phyloP scores from a whole-genome alignment of 2,888 invertebrate species.

The Frankliniella intonsa region DNA sequence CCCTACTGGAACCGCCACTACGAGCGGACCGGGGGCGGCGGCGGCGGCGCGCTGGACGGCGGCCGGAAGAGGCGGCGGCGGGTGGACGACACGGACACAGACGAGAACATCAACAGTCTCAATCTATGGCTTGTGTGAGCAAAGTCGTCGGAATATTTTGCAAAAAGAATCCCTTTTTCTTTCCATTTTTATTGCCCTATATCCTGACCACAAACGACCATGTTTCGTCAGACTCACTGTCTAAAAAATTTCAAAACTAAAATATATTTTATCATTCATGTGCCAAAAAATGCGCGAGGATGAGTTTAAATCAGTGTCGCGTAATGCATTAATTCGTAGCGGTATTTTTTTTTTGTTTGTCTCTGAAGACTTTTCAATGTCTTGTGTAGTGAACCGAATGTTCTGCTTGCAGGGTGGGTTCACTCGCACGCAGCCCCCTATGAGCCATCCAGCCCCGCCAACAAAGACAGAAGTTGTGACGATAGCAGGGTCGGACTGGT shows the following conservation, averaged over 20 bases:
- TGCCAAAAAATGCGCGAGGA: too few species aligned
- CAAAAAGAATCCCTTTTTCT: too few species aligned
- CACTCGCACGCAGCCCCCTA: not conserved
- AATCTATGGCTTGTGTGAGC: too few species aligned
- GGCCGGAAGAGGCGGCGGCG: constrained; percentile 5
- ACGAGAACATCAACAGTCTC: not conserved
- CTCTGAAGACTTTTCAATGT: not conserved
- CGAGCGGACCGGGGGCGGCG: not conserved
- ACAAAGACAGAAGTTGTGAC: constrained; percentile 5
- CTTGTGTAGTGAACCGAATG: not conserved
- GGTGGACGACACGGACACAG: not conserved
- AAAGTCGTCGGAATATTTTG: too few species aligned
- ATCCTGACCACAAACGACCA: too few species aligned
- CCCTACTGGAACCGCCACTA: not conserved
- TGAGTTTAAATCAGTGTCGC: too few species aligned
- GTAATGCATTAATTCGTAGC: too few species aligned
- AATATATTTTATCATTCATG: too few species aligned
- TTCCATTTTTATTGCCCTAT: too few species aligned
- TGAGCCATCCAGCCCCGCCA: not conserved
- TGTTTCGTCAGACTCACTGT: too few species aligned
- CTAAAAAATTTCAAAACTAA: too few species aligned
- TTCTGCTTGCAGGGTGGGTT: constrained; percentile 2
- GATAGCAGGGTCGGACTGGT: constrained; percentile 13
- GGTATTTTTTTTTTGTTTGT: too few species aligned
- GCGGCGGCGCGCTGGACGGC: not conserved